Percentiles rank a stretch among this genome's conserved stretches.
Evolutionary conservation across 2,113 vertebrate genomes (phyloP).

Genomic region (Phalacrocorax pelagicus): DNA sequence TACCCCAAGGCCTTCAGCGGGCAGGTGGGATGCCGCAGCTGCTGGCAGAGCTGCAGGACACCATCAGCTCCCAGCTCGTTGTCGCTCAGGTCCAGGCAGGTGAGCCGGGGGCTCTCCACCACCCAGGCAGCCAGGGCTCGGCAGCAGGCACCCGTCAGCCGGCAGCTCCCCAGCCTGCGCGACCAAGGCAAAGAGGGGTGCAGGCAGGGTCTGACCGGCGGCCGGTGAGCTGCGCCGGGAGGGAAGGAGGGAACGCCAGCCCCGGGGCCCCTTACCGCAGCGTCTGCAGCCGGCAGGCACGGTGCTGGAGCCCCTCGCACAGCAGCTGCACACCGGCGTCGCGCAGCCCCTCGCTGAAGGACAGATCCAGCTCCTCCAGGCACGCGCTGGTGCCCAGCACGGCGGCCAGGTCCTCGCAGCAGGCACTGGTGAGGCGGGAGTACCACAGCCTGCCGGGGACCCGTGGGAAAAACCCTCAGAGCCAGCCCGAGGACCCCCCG

Average conservation of each 20-base stretch:
- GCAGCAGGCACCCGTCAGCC: background rate
- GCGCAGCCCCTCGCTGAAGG: background rate
- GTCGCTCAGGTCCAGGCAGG: constrained; percentile 18
- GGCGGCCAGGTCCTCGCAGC: background rate
- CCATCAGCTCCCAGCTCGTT: background rate
- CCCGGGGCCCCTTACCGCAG: background rate
- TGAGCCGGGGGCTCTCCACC: background rate
- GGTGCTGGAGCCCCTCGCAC: background rate
- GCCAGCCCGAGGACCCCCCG: accelerated
- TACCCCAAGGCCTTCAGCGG: background rate
- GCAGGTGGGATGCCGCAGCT: background rate
- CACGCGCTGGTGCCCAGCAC: background rate
- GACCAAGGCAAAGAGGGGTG: accelerated
- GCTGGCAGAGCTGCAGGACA: background rate
- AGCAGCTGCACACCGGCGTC: background rate
- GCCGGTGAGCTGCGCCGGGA: accelerated
- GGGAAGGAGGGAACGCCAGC: accelerated
- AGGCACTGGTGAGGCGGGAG: background rate
- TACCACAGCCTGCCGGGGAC: background rate
- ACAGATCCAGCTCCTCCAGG: constrained; percentile 42
- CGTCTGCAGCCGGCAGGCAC: background rate
- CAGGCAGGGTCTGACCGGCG: accelerated
- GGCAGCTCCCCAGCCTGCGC: constrained; percentile 26
- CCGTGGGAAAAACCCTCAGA: background rate
- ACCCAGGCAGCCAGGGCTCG: background rate